Conservation (phyloP, 2,888 invertebrate genomes). For the Gasteruption jaculator region DNA sequence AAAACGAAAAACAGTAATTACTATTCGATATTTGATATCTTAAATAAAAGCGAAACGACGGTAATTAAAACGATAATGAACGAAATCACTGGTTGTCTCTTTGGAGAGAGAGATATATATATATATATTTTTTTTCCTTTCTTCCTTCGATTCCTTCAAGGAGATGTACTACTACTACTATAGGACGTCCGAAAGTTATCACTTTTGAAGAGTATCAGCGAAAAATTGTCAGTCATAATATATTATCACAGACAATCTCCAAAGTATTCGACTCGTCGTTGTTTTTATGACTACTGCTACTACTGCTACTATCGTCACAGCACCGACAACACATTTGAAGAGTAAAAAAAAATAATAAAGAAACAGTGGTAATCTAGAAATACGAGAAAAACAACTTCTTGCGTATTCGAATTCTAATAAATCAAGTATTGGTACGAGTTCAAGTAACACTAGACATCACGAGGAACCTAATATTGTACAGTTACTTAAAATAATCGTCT, state of each 20-base stretch:
- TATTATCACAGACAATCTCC: slow-evolving; percentile 35
- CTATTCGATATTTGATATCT: too few relatives aligned
- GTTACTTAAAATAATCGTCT: too few relatives aligned
- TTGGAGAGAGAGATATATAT: too few relatives aligned
- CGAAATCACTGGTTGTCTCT: too few relatives aligned
- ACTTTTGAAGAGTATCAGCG: slow-evolving; percentile 30
- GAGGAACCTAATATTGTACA: too few relatives aligned
- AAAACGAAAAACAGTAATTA: too few relatives aligned
- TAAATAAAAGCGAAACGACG: too few relatives aligned
- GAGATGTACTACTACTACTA: too few relatives aligned
- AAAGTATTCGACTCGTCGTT: too few relatives aligned
- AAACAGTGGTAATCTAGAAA: too few relatives aligned
- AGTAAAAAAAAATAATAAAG: not conserved
- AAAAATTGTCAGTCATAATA: slow-evolving; percentile 39
- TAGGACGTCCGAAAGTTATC: slow-evolving; percentile 41
- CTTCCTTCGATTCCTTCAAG: not conserved
- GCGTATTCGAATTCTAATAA: slow-evolving; percentile 4
- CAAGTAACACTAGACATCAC: slow-evolving; percentile 37
- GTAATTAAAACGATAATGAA: too few relatives aligned
- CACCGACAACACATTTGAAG: not conserved
- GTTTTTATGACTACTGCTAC: not conserved
- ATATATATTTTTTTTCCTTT: not conserved
- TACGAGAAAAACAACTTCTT: not conserved
- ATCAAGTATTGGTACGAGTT: slow-evolving; percentile 20
- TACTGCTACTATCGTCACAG: too few relatives aligned